phyloP scores from a whole-genome alignment of 2,888 invertebrate species.

The Nomada lathburiana region DNA sequence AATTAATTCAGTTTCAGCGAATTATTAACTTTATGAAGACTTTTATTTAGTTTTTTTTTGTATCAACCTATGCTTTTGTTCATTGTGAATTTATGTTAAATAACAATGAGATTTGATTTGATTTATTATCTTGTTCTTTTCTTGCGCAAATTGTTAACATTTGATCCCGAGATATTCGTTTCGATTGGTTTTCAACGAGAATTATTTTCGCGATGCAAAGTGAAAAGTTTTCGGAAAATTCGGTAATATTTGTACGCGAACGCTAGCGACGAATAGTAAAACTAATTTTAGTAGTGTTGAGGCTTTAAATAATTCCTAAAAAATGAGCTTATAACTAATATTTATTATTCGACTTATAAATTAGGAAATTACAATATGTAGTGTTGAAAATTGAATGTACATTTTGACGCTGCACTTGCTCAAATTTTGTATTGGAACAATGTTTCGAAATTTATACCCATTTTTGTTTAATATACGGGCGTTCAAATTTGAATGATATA shows the following conservation, averaged over 20 bases:
- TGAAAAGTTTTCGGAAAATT: background rate
- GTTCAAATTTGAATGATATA: background rate
- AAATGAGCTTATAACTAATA: background rate
- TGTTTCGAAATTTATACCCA: background rate
- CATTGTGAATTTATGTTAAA: background rate
- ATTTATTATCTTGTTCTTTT: background rate
- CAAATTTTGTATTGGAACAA: constrained; percentile 4
- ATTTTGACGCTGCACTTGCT: background rate
- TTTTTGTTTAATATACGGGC: background rate
- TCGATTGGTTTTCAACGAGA: background rate
- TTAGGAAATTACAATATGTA: background rate
- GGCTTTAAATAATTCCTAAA: no score
- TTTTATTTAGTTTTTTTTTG: background rate
- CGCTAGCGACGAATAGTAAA: no score
- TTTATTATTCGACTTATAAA: background rate
- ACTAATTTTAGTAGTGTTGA: no score
- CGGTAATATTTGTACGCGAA: background rate
- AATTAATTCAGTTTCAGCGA: background rate
- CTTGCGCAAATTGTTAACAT: background rate
- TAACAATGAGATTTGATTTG: background rate
- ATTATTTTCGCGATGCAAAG: background rate
- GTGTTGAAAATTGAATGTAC: background rate
- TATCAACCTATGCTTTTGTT: background rate
- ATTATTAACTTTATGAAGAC: background rate
- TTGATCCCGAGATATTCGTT: background rate